Conservation (phyloP, 1,140 invertebrate species). For the Calliphora vicina region DNA sequence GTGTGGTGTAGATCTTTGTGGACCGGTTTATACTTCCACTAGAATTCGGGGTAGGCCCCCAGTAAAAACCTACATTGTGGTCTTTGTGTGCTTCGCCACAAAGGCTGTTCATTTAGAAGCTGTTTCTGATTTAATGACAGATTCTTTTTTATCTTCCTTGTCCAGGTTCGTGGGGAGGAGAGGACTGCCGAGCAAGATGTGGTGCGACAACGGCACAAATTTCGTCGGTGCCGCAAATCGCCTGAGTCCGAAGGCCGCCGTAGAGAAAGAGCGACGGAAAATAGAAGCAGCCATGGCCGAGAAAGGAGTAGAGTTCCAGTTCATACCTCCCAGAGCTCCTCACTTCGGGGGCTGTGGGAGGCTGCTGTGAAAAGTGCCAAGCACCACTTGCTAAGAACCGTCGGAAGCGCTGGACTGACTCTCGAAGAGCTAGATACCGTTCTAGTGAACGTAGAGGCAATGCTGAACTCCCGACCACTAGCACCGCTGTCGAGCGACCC, state of each 20-base stretch:
- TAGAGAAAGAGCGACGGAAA: too few species aligned
- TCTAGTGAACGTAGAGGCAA: background rate
- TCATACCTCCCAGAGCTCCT: background rate
- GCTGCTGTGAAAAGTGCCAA: background rate
- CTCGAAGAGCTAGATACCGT: background rate
- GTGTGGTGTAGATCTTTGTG: background rate
- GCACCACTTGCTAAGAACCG: background rate
- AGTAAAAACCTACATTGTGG: background rate
- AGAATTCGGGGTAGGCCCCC: background rate
- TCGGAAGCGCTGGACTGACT: background rate
- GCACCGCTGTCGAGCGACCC: background rate
- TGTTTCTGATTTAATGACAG: background rate
- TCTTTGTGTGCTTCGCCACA: background rate
- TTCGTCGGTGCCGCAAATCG: background rate
- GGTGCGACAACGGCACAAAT: background rate
- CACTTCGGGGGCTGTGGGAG: background rate
- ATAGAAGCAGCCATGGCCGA: too few species aligned
- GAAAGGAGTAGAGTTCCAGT: too few species aligned
- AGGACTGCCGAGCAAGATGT: background rate
- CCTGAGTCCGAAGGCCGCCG: background rate
- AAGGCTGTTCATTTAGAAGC: slow-evolving; percentile 7
- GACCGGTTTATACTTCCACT: background rate
- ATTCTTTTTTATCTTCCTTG: background rate
- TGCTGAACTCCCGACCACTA: background rate
- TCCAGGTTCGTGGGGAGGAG: background rate